These are phyloP conservation scores for Acanthaster planci DNA, from an alignment of 35 echinoderm and acorn worm genomes.

Conservation along the genomic window DNA sequence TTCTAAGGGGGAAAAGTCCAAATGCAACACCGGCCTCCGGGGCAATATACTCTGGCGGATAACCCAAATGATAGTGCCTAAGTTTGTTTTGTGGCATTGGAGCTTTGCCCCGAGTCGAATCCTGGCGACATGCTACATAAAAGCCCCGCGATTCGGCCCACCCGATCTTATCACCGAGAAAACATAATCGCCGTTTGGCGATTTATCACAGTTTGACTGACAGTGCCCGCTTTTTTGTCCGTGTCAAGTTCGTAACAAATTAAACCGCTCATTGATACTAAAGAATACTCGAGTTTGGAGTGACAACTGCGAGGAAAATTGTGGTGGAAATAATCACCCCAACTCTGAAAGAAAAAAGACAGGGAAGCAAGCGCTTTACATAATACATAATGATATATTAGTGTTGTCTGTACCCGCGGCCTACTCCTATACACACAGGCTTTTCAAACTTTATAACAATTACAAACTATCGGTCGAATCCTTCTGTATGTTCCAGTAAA, in stretches of 20 bases:
- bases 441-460: no score
- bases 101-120: not conserved
- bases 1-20: no score
- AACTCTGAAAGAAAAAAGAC: not conserved
- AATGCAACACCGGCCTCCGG: not conserved
- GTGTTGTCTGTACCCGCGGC: no score
- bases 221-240: conserved; percentile 24
- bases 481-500: no score
- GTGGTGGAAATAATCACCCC: conserved; percentile 14
- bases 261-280: conserved; percentile 29
- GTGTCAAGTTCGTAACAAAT: conserved; percentile 29
- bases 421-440: no score
- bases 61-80: conserved; percentile 5
- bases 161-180: conserved; percentile 6
- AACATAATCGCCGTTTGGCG: conserved; percentile 21
- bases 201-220: conserved; percentile 29
- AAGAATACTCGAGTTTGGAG: conserved; percentile 23
- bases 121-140: conserved; percentile 18
- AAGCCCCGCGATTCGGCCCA: not conserved
- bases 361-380: no score
- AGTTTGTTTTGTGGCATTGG: conserved; percentile 19
- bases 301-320: conserved; percentile 17
- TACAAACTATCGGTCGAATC: no score
- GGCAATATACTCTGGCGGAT: conserved; percentile 1
- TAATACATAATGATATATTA: no score